Conservation (phyloP, 37 sponge, comb jelly and placozoan genomes). For the Ianthella basta region DNA sequence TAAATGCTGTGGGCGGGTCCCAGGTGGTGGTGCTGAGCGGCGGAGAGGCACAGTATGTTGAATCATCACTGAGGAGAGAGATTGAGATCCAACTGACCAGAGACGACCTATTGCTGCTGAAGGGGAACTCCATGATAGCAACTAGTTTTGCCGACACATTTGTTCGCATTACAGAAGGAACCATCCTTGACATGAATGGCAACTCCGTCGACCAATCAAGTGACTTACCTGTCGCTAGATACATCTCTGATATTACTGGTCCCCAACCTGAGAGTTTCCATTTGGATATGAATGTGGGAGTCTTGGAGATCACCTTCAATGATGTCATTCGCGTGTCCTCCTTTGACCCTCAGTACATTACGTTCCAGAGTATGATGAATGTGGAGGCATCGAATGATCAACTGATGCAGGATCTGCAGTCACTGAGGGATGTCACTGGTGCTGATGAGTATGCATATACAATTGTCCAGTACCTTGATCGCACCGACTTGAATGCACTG, state of each 20-base stretch:
- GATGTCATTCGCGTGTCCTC: slow-evolving; percentile 55
- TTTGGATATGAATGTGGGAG: slow-evolving; percentile 72
- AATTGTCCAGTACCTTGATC: slow-evolving; percentile 52
- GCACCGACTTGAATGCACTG: slow-evolving; percentile 60
- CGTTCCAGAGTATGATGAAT: slow-evolving; percentile 3
- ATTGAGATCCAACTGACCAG: slow-evolving; percentile 42
- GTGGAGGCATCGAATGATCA: neutral
- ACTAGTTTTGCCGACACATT: slow-evolving; percentile 21
- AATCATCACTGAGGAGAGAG: slow-evolving; percentile 15
- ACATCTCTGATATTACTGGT: slow-evolving; percentile 52
- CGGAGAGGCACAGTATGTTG: slow-evolving; percentile 45
- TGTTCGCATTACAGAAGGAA: slow-evolving; percentile 42
- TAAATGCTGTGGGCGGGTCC: neutral
- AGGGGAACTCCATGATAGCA: slow-evolving; percentile 47
- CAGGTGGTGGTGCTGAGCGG: slow-evolving; percentile 22
- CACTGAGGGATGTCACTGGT: slow-evolving; percentile 31
- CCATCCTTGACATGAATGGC: slow-evolving; percentile 73
- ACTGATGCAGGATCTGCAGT: neutral
- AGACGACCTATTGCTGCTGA: slow-evolving; percentile 51
- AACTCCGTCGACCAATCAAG: slow-evolving; percentile 39
- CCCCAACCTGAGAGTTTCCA: slow-evolving; percentile 54
- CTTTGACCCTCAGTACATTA: neutral
- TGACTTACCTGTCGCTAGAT: slow-evolving; percentile 13
- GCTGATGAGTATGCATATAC: slow-evolving; percentile 41
- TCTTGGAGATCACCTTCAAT: slow-evolving; percentile 62